phyloP scores from a whole-genome alignment of 2,113 vertebrate species.

The Zosterops pallidus region DNA sequence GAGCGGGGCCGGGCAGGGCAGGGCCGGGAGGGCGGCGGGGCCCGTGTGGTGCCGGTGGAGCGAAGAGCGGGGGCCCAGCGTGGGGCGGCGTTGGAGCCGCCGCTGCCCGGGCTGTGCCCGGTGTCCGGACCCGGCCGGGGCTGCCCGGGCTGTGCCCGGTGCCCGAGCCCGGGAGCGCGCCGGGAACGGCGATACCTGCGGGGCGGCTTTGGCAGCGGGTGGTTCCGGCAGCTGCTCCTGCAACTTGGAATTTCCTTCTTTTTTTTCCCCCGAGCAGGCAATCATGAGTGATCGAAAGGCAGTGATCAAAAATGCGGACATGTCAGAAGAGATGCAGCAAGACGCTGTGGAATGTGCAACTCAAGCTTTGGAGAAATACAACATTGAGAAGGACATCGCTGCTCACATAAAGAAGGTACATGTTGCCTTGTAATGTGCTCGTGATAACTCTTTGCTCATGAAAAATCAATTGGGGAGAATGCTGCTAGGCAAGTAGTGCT shows the following conservation, averaged over 20 bases:
- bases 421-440: not conserved
- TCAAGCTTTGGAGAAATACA: constrained; percentile 95
- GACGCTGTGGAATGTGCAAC: constrained; percentile 94
- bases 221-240: not conserved
- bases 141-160: not conserved
- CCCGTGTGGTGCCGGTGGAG: not conserved
- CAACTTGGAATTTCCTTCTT: not conserved
- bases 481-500: not conserved
- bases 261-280: not conserved
- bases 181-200: not conserved
- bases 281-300: constrained; percentile 58
- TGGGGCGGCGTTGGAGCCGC: not conserved
- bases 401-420: constrained; percentile 92
- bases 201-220: not conserved
- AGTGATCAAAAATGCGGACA: constrained; percentile 87
- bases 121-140: not conserved
- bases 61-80: not conserved
- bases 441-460: not conserved
- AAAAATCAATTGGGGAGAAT: not conserved
- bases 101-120: not conserved
- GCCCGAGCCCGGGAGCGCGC: not conserved
- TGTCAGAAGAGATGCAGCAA: constrained; percentile 96
- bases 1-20: not conserved
- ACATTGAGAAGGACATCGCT: constrained; percentile 98
- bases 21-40: not conserved